Conservation (phyloP, 2,888 invertebrate genomes). For the Lycophotia porphyrea region DNA sequence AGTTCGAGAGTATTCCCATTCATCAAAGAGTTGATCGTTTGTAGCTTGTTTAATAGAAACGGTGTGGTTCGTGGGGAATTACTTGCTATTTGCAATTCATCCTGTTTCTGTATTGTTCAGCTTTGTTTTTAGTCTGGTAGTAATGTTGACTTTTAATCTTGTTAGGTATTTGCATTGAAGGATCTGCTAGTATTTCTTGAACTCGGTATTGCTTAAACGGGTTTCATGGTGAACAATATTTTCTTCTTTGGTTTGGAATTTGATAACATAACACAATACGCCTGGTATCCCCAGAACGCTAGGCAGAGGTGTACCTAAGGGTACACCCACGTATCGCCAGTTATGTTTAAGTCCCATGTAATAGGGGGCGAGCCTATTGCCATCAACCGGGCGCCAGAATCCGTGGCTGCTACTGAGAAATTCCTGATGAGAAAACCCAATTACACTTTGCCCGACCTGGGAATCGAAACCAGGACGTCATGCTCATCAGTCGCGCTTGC, state of each 20-base stretch:
- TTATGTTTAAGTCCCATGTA: no score
- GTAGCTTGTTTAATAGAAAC: slow-evolving; percentile 53
- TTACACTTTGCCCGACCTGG: no score
- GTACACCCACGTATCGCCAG: no score
- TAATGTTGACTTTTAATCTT: slow-evolving; percentile 6
- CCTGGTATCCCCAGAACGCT: no score
- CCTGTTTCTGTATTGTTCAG: slow-evolving; percentile 18
- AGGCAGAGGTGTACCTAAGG: no score
- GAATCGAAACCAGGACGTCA: no score
- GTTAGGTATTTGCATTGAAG: slow-evolving; percentile 4
- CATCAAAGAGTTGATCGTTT: slow-evolving; percentile 74
- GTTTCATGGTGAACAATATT: background rate
- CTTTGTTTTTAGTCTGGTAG: slow-evolving; percentile 14
- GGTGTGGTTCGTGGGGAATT: slow-evolving; percentile 23
- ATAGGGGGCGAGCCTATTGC: no score
- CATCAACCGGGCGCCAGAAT: no score
- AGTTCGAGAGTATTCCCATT: slow-evolving; percentile 78
- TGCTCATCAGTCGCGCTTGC: no score
- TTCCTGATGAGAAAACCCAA: no score
- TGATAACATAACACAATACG: background rate
- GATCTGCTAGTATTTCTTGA: background rate
- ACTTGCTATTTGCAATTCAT: slow-evolving; percentile 46
- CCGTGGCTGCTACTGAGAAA: no score
- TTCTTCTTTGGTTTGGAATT: background rate
- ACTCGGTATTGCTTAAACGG: background rate